Conservation (phyloP, 2,113 vertebrate genomes). For the Aptenodytes patagonicus region DNA sequence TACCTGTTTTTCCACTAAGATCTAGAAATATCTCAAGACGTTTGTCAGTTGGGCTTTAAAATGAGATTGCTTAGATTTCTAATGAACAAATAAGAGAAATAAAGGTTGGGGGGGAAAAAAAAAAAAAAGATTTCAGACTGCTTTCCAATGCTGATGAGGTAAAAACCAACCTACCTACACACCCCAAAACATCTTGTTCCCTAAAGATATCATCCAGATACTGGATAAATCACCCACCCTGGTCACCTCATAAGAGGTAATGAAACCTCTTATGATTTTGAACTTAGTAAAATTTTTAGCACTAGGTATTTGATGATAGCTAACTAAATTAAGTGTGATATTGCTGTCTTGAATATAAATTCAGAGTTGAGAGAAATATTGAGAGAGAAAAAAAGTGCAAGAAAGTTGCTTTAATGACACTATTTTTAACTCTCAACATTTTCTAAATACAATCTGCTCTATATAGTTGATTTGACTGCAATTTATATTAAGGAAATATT, state of each 20-base stretch:
- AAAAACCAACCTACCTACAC: background rate
- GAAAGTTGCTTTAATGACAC: background rate
- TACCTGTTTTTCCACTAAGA: background rate
- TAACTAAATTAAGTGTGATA: background rate
- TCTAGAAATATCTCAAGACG: background rate
- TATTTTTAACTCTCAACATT: background rate
- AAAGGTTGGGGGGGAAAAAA: background rate
- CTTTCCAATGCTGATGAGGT: background rate
- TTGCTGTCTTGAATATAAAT: background rate
- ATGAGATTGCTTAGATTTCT: background rate
- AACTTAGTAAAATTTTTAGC: background rate
- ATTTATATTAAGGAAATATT: background rate
- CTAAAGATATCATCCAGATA: background rate
- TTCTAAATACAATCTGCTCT: background rate
- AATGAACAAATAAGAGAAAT: background rate
- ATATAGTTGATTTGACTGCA: background rate
- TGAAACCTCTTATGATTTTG: background rate
- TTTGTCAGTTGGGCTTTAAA: background rate
- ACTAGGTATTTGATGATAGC: background rate
- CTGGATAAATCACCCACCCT: background rate
- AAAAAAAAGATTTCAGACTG: background rate
- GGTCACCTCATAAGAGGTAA: background rate
- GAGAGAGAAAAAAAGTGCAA: background rate
- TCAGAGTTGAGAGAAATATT: background rate
- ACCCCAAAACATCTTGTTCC: background rate